These are phyloP conservation scores for Gallinago undulata DNA, from an alignment of 2,113 vertebrate genomes.

Conservation along the genomic window DNA sequence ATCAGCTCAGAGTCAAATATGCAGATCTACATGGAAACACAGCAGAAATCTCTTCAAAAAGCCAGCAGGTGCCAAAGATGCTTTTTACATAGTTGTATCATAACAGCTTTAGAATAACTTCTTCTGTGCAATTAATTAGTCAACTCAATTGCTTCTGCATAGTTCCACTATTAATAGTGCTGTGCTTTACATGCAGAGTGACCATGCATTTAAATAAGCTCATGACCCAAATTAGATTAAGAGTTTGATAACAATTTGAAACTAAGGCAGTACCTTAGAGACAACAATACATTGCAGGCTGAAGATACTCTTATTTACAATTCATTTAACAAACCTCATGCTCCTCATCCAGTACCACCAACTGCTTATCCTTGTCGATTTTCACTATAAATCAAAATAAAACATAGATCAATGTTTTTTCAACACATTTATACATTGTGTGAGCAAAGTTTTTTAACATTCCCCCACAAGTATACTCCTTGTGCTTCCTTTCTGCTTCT, in stretches of 20 bases:
- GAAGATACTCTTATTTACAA: slow-evolving; percentile 69
- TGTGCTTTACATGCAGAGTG: slow-evolving; percentile 57
- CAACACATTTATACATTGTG: neutral
- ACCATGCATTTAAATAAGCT: slow-evolving; percentile 54
- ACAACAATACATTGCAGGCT: slow-evolving; percentile 60
- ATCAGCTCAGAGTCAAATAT: slow-evolving; percentile 14
- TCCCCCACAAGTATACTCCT: neutral
- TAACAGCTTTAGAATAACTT: neutral
- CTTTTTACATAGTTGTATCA: neutral
- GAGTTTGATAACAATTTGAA: slow-evolving; percentile 63
- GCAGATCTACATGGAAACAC: neutral
- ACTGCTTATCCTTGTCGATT: slow-evolving; percentile 93
- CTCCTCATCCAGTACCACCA: slow-evolving; percentile 94
- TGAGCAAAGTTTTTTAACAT: neutral
- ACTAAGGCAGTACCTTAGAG: slow-evolving; percentile 62
- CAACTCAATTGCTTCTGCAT: slow-evolving; percentile 4
- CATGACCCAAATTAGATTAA: slow-evolving; percentile 60
- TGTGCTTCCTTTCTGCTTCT: neutral
- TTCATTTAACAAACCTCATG: slow-evolving; percentile 85
- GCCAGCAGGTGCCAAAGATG: slow-evolving; percentile 9
- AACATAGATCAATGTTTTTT: slow-evolving; percentile 9
- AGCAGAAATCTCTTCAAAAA: slow-evolving; percentile 27
- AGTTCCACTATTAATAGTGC: slow-evolving; percentile 39
- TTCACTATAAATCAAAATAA: slow-evolving; percentile 87
- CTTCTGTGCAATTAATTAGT: slow-evolving; percentile 10